phyloP scores from a whole-genome alignment of 2,888 invertebrate genomes.

The Celastrina argiolus region DNA sequence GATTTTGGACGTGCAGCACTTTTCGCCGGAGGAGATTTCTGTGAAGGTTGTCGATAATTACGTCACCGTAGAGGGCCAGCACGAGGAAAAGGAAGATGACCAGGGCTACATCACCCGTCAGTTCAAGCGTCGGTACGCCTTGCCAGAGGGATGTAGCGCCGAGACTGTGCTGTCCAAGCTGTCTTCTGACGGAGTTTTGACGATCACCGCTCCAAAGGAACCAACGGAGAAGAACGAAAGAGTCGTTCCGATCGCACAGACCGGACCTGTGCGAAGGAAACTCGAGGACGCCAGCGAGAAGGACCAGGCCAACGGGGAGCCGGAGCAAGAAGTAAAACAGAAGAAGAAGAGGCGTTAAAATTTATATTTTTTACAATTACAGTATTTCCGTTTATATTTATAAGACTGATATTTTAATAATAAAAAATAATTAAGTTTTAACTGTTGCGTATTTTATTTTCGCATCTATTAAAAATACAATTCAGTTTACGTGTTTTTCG shows the following conservation, averaged over 20 bases:
- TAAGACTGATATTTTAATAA: slow-evolving; percentile 33
- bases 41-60: slow-evolving; percentile 85
- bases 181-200: slow-evolving; percentile 86
- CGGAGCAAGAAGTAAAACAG: slow-evolving; percentile 44
- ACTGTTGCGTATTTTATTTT: too few species aligned
- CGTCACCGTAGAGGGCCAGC: slow-evolving; percentile 86
- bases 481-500: too few species aligned
- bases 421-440: too few species aligned
- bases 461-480: too few species aligned
- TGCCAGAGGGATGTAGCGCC: slow-evolving; percentile 85
- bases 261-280: slow-evolving; percentile 77
- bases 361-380: slow-evolving; percentile 31
- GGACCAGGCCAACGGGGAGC: slow-evolving; percentile 38
- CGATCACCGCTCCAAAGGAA: slow-evolving; percentile 79
- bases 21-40: slow-evolving; percentile 85
- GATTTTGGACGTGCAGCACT: slow-evolving; percentile 86
- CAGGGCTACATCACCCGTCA: slow-evolving; percentile 86
- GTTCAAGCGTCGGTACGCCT: slow-evolving; percentile 83
- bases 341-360: slow-evolving; percentile 57
- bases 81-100: slow-evolving; percentile 86
- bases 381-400: slow-evolving; percentile 27
- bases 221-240: slow-evolving; percentile 59
- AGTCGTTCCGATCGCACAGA: slow-evolving; percentile 78
- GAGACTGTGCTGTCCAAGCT: slow-evolving; percentile 83
- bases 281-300: slow-evolving; percentile 49